Evolutionary conservation across 2,797 vertebrate species (phyloP), one percentile per base, ranked within the genome.

Genomic region (Lutjanus campechanus): DNA sequence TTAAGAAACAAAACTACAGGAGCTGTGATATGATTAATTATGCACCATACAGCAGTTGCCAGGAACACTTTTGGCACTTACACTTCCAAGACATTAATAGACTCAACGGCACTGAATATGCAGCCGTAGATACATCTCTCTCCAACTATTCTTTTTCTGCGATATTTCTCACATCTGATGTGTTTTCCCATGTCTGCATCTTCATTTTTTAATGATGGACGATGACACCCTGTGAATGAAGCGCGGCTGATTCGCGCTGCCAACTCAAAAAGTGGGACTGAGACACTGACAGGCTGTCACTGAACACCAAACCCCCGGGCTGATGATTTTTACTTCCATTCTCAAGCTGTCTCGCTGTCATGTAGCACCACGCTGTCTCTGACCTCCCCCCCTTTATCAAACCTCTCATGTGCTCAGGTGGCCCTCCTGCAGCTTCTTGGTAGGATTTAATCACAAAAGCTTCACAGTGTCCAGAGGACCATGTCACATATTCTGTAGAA

Each of bases 241-340:
- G 83, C 13, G 8, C 60, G 36, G 74, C 71, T 81, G 79, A 88
- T 89, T 82, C 85, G 68, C 74, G 60, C 85, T 78, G 82, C 73
- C 83, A 82, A 82, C 77, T 78, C 3, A 70, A n/a, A 79, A 77
- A 78, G 64, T 68, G 50, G 66, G 64, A 72, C 76, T 88, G 44
- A 51, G 75, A 88, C 79, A 71, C 51, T 88, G 90, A 91, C 88
- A 84, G 78, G 72, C 73, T 88, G 90, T 85, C 85, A 86, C 66
- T 29, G 75, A 89, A 85, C 86, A 84, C 63, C 59, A 55, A 84
- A 81, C 73, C 89, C 88, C 76, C 62, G 11, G 88, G 88, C 82
- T 84, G 76, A 81, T 81, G 84, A 83, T 89, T 86, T 84, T 85
- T 74, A 74, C 77, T 76, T 79, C 69, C 69, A 68, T 76, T 82